phyloP scores from a whole-genome alignment of 2,113 vertebrate genomes.

The Nerophis ophidion region DNA sequence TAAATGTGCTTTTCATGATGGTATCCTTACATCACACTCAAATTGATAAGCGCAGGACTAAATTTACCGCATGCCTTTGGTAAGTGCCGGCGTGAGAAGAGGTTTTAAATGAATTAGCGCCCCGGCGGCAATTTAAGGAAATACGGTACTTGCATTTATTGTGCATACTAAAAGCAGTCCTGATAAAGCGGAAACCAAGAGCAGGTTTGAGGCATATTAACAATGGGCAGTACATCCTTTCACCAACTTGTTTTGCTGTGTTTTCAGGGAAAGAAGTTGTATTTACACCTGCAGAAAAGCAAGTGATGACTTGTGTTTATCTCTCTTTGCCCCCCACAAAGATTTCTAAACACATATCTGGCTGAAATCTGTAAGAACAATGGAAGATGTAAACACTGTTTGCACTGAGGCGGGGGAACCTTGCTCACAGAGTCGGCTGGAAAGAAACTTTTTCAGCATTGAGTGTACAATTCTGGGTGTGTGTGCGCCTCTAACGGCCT shows the following conservation, averaged over 20 bases:
- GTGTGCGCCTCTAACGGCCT: conserved; percentile 30
- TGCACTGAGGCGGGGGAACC: neutral
- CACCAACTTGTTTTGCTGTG: neutral
- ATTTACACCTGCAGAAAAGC: neutral
- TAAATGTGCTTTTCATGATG: too few species aligned
- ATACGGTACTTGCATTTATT: too few species aligned
- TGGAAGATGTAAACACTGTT: neutral
- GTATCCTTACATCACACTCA: too few species aligned
- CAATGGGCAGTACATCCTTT: neutral
- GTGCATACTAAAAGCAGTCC: too few species aligned
- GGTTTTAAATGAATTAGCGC: too few species aligned
- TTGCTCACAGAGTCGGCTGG: neutral
- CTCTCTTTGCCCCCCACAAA: neutral
- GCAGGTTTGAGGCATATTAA: neutral
- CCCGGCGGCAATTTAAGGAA: too few species aligned
- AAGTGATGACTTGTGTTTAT: conserved; percentile 1
- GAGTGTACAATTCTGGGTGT: neutral
- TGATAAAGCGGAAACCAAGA: too few species aligned
- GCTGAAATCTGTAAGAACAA: conserved; percentile 2
- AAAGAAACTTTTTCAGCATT: conserved; percentile 2
- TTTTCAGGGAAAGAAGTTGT: neutral
- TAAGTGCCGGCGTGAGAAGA: too few species aligned
- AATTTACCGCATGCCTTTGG: too few species aligned
- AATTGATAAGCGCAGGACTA: too few species aligned
- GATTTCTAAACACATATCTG: neutral